Percentiles rank a stretch among this genome's conserved stretches.
Conservation (phyloP, 2,113 vertebrate species). For the Stigmatopora nigra region DNA sequence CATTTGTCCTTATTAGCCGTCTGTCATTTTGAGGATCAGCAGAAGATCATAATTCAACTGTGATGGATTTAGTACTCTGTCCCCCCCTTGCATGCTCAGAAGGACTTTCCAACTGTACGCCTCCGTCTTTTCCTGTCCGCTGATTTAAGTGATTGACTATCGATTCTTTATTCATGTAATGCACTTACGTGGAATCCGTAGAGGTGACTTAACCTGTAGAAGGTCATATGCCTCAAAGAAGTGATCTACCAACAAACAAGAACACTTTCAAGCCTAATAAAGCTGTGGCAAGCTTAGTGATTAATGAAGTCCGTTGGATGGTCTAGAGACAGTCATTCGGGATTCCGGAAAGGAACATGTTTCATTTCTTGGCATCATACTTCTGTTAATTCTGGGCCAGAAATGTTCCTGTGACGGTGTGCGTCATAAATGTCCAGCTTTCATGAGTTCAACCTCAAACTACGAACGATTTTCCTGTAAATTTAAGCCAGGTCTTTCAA, state of each 20-base stretch:
- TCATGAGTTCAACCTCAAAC: too few species aligned
- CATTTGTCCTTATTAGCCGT: slow-evolving; percentile 46
- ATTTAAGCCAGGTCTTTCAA: too few species aligned
- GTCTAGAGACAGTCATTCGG: not conserved
- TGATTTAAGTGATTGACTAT: slow-evolving; percentile 70
- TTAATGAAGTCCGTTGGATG: not conserved
- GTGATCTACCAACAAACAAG: not conserved
- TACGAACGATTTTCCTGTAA: too few species aligned
- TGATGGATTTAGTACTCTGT: slow-evolving; percentile 48
- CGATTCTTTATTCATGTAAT: slow-evolving; percentile 66
- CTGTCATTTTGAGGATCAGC: slow-evolving; percentile 39
- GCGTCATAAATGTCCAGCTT: too few species aligned
- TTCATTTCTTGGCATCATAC: not conserved
- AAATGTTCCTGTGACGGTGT: too few species aligned
- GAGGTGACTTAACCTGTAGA: slow-evolving; percentile 56
- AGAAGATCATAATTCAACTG: slow-evolving; percentile 34
- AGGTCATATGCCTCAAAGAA: not conserved
- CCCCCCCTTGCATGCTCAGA: slow-evolving; percentile 10
- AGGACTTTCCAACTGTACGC: slow-evolving; percentile 19
- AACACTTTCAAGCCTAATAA: not conserved
- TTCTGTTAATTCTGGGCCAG: too few species aligned
- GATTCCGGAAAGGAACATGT: not conserved
- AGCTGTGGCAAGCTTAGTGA: not conserved
- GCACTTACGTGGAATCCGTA: slow-evolving; percentile 59
- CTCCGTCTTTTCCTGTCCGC: slow-evolving; percentile 34